phyloP scores from a whole-genome alignment of 1,140 invertebrate genomes.

The Drosophila nannoptera region DNA sequence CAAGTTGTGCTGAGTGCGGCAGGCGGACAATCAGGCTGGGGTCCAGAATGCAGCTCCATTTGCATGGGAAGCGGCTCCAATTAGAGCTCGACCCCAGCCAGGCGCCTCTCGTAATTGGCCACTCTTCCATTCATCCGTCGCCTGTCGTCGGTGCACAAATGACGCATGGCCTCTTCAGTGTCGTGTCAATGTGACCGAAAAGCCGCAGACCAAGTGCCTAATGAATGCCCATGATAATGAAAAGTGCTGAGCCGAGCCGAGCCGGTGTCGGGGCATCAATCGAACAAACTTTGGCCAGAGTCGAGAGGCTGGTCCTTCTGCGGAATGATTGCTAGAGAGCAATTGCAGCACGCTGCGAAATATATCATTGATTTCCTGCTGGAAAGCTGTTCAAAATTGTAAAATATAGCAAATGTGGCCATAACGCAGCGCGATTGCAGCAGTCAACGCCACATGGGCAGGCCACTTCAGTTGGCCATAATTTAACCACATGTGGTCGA shows the following conservation, averaged over 20 bases:
- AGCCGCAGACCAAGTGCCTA: slow-evolving; percentile 38
- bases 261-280: background rate
- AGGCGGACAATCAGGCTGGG: too few relatives aligned
- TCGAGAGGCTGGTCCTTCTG: too few relatives aligned
- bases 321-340: slow-evolving; percentile 40
- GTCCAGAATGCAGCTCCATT: slow-evolving; percentile 5
- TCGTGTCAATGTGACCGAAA: slow-evolving; percentile 37
- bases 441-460: slow-evolving; percentile 9
- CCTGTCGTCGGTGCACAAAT: slow-evolving; percentile 16
- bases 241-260: slow-evolving; percentile 37
- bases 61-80: slow-evolving; percentile 15
- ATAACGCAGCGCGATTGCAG: slow-evolving; percentile 32
- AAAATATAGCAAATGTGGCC: slow-evolving; percentile 43
- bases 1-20: too few relatives aligned
- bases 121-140: background rate
- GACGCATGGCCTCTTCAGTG: slow-evolving; percentile 54
- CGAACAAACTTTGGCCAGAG: slow-evolving; percentile 4
- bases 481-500: slow-evolving; percentile 77
- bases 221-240: slow-evolving; percentile 57
- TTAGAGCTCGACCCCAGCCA: slow-evolving; percentile 9
- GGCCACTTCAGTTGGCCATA: slow-evolving; percentile 50
- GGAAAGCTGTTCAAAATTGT: slow-evolving; percentile 58
- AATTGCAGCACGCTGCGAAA: slow-evolving; percentile 69
- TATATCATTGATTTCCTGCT: slow-evolving; percentile 73
- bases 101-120: background rate